Conservation (phyloP, 2,888 invertebrate species). For the Pyrrhosoma nymphula region DNA sequence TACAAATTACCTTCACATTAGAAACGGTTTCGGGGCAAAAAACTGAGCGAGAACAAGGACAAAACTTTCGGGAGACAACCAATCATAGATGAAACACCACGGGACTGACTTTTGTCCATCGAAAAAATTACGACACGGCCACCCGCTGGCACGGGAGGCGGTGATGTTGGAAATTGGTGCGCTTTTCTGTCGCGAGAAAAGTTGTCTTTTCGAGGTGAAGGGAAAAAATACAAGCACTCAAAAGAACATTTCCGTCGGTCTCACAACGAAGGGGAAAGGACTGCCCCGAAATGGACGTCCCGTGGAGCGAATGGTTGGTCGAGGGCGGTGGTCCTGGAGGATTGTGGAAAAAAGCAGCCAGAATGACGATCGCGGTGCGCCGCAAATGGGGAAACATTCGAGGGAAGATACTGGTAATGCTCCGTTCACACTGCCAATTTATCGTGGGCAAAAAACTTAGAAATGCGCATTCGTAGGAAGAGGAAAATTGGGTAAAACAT, state of each 20-base stretch:
- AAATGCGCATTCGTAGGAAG: too few species aligned
- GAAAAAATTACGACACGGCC: neutral
- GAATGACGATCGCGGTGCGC: neutral
- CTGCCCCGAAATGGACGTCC: neutral
- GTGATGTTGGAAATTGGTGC: neutral
- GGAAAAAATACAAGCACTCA: neutral
- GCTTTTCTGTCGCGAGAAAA: neutral
- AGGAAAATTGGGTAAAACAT: too few species aligned
- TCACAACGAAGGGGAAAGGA: neutral
- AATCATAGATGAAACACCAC: constrained; percentile 1
- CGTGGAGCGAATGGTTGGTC: neutral
- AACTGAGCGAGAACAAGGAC: neutral
- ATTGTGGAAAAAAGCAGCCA: neutral
- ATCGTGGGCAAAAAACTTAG: too few species aligned
- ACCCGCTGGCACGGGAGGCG: neutral
- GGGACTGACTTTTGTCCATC: neutral
- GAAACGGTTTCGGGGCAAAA: neutral
- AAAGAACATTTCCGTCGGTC: neutral
- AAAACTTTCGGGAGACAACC: neutral
- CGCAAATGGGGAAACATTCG: neutral
- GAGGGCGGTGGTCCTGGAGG: neutral
- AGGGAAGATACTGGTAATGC: neutral
- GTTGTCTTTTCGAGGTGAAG: neutral
- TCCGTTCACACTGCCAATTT: too few species aligned
- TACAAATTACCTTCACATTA: neutral